phyloP scores from a whole-genome alignment of 2,797 vertebrate genomes.

The Selene dorsalis region DNA sequence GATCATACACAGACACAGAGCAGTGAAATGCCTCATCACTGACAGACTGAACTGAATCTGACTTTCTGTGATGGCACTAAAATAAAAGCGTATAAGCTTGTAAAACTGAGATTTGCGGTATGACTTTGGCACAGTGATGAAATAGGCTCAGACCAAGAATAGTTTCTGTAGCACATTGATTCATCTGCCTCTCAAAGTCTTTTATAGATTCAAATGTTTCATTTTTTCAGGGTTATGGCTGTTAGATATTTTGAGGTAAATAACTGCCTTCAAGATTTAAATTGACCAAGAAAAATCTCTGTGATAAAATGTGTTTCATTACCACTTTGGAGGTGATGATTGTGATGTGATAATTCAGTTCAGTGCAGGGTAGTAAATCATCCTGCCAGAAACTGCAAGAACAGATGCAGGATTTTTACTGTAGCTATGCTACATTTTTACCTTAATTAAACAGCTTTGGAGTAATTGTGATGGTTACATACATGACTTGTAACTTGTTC shows the following conservation, averaged over 20 bases:
- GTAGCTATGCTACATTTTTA: too few relatives aligned
- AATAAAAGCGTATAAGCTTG: not conserved
- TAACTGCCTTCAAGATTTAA: not conserved
- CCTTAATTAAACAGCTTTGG: too few relatives aligned
- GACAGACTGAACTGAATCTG: conserved; percentile 2
- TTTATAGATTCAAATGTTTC: not conserved
- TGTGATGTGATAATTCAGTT: not conserved
- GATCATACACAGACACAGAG: not conserved
- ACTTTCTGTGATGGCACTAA: not conserved
- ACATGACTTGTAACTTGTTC: too few relatives aligned
- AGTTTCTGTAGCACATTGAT: not conserved
- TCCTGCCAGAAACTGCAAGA: not conserved
- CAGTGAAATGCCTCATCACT: not conserved
- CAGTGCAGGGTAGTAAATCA: not conserved
- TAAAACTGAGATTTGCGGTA: not conserved
- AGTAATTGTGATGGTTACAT: too few relatives aligned
- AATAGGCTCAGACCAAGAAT: not conserved
- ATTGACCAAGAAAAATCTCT: not conserved
- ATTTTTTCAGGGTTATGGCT: not conserved
- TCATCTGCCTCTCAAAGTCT: not conserved
- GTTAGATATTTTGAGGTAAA: not conserved
- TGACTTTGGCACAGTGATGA: not conserved
- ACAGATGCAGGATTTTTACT: too few relatives aligned
- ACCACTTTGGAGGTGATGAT: not conserved
- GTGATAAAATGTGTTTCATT: not conserved